Conservation (phyloP, 2,113 vertebrate genomes). For the Myocastor coypus region DNA sequence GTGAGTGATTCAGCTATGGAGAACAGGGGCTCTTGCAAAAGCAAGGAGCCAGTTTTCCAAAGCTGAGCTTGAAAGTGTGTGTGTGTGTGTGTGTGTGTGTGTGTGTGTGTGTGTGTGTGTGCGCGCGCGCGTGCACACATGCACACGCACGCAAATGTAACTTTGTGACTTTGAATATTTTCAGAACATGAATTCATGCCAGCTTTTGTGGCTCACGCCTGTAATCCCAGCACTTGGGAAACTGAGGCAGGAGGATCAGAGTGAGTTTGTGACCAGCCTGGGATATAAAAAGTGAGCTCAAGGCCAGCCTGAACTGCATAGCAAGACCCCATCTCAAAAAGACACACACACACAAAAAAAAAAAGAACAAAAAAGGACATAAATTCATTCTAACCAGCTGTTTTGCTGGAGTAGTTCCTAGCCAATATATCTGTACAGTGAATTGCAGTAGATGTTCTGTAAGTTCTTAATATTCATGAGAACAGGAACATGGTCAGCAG, state of each 20-base stretch:
- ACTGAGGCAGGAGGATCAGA: too few species aligned
- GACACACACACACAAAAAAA: too few species aligned
- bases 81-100: neutral
- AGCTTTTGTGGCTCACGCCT: too few species aligned
- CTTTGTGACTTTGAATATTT: slow-evolving; percentile 42
- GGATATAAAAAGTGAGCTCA: too few species aligned
- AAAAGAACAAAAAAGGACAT: too few species aligned
- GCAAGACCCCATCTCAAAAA: too few species aligned
- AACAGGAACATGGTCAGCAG: neutral
- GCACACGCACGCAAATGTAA: neutral
- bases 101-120: neutral
- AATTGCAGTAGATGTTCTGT: neutral
- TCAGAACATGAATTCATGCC: slow-evolving; percentile 37
- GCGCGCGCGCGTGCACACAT: too few species aligned
- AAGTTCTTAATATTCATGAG: neutral
- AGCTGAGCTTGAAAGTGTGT: neutral
- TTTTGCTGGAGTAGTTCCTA: neutral
- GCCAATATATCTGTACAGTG: neutral
- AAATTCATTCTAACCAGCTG: too few species aligned
- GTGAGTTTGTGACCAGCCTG: too few species aligned
- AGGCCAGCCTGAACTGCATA: too few species aligned
- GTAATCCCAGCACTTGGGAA: too few species aligned
- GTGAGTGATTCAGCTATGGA: neutral
- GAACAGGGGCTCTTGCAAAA: slow-evolving; percentile 7
- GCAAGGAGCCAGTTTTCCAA: neutral